Base-by-base conservation (phyloP, 2,888 invertebrate species). In the Brachypalpus laphriformis region DNA sequence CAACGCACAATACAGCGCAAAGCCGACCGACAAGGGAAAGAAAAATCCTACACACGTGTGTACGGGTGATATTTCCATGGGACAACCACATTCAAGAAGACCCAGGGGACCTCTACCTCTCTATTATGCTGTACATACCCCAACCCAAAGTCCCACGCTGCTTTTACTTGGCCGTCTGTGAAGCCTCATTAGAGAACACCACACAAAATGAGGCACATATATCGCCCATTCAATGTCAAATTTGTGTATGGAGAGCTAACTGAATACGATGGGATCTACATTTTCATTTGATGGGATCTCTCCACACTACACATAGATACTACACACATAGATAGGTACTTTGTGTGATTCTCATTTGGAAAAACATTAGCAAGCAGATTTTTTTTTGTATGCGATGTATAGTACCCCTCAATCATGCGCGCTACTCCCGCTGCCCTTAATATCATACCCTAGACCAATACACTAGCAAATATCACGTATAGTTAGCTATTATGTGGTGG, bases 381-480 rank as follows among this genome's bases (percentile, higher is more conserved):
- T 14, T 40, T 40, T 40, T 40, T 40, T 40, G 11, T 59, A 20
- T 51, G 31, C 31, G 28, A 61, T 77, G 2, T 6, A 11, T 9
- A 37, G 70, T 83, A 74, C 83, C 68, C 74, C 80, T 80, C 70
- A 83, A 83, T 80, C 83, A 83, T 83, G 83, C 83, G 83, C 83
- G 54, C n/a, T 81, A 74, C 37, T 68, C n/a, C n/a, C n/a, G 37
- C 34, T 83, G 80, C 83, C 83, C 83, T 83, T 80, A 82, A 65
- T 70, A 80, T 65, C 56, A 70, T 54, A 37, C 83, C 83, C 72
- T 61, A 66, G 51, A 20, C 47, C 56, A 65, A 31, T 18, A 61
- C 63, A 66, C 63, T 45, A 40, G 28, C 71, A 57, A 40, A 59
- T 22, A 45, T 8, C 31, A 7, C 34, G 45, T 40, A 40, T 14